Evolutionary conservation across 1,140 invertebrate genomes (phyloP).

Genomic region (Probaryconus sp.): DNA sequence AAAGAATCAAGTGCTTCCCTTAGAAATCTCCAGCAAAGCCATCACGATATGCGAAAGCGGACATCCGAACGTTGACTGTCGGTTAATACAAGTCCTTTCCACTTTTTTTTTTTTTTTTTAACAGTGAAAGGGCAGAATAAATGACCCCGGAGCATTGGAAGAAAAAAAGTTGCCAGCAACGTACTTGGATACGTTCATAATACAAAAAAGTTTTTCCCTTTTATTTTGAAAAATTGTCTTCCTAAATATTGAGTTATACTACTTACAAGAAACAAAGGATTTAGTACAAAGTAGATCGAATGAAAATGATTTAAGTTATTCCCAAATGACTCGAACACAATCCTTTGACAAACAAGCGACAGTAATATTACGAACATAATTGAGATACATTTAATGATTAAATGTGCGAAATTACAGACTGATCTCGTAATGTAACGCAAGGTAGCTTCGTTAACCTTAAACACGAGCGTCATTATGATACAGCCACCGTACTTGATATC

Average conservation of each 20-base stretch:
- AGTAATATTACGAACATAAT: constrained; percentile 17
- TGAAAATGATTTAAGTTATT: too few species aligned
- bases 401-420: constrained; percentile 46
- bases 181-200: too few species aligned
- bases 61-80: constrained; percentile 18
- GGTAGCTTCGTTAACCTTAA: constrained; percentile 45
- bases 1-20: constrained; percentile 33
- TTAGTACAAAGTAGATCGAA: too few species aligned
- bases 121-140: constrained; percentile 14
- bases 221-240: too few species aligned
- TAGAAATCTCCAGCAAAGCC: constrained; percentile 3
- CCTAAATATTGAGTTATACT: too few species aligned
- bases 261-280: too few species aligned
- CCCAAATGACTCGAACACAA: too few species aligned
- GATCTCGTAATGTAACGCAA: constrained; percentile 42
- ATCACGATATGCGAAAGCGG: constrained; percentile 12
- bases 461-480: constrained; percentile 37
- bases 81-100: constrained; percentile 13
- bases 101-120: too few species aligned
- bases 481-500: constrained; percentile 11
- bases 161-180: constrained; percentile 5
- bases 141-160: background rate
- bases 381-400: constrained; percentile 33
- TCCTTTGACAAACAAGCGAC: constrained; percentile 25
- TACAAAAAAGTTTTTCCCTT: too few species aligned